Conservation (phyloP, 2,113 vertebrate species). For the Odontesthes bonariensis region DNA sequence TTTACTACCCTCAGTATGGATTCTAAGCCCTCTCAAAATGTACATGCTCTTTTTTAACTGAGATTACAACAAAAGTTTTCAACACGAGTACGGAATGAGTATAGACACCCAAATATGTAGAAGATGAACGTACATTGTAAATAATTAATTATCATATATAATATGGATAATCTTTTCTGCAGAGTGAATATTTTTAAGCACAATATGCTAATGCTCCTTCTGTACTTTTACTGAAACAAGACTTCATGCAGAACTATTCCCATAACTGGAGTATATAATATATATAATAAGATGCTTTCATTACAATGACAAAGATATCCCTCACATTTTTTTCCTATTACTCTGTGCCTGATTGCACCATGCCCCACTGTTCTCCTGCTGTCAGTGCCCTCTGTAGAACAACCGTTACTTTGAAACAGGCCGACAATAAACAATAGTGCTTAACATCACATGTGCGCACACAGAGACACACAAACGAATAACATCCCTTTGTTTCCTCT, state of each 20-base stretch:
- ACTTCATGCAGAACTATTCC: not conserved
- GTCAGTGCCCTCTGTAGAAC: constrained; percentile 40
- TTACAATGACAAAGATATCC: not conserved
- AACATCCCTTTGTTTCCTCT: constrained; percentile 64
- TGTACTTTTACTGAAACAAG: too few relatives aligned
- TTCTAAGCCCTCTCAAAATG: too few relatives aligned
- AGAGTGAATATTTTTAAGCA: too few relatives aligned
- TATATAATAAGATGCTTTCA: not conserved
- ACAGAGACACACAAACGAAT: constrained; percentile 32
- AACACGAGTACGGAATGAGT: not conserved
- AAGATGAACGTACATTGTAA: too few relatives aligned
- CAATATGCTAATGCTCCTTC: too few relatives aligned
- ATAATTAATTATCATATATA: too few relatives aligned
- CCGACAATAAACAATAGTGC: constrained; percentile 77
- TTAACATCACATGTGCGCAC: constrained; percentile 19
- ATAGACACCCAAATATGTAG: not conserved
- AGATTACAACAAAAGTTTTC: too few relatives aligned
- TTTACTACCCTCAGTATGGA: too few relatives aligned
- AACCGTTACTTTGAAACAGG: constrained; percentile 39
- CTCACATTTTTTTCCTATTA: not conserved
- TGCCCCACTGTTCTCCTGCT: constrained; percentile 30
- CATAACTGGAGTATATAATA: not conserved
- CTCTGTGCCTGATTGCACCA: constrained; percentile 35
- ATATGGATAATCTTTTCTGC: not conserved
- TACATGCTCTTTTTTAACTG: too few relatives aligned